These are phyloP conservation scores for Parapristionchus giblindavisi DNA, from an alignment of 2,888 invertebrate species.

Conservation along the genomic window DNA sequence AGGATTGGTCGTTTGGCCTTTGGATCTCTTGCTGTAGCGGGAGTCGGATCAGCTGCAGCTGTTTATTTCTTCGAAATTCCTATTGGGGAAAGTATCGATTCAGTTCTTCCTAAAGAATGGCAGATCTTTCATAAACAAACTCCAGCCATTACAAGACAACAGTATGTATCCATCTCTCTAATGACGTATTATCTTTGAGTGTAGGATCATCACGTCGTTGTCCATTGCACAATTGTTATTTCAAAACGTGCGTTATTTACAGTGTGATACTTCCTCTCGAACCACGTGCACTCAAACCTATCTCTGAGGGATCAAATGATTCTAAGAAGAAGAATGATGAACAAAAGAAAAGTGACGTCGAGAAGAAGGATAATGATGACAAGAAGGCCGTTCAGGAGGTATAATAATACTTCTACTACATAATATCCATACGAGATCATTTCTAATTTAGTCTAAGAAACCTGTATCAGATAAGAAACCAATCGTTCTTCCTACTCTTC, in stretches of 20 bases:
- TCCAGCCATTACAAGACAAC: conserved; percentile 21
- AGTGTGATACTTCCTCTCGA: conserved; percentile 36
- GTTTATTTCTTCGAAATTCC: conserved; percentile 31
- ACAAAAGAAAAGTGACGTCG: not conserved
- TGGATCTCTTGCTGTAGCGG: not conserved
- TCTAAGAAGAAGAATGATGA: conserved; percentile 29
- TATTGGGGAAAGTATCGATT: conserved; percentile 34
- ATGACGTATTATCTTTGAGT: no score
- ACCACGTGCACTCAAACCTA: conserved; percentile 17
- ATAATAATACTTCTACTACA: not conserved
- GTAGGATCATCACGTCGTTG: no score
- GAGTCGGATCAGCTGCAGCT: not conserved
- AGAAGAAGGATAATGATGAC: conserved; percentile 16
- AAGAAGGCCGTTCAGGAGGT: not conserved
- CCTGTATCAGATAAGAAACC: not conserved
- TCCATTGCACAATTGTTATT: not conserved
- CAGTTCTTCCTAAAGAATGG: conserved; percentile 34
- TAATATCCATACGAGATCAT: not conserved
- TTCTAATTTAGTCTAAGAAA: not conserved
- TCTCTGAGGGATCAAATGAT: not conserved
- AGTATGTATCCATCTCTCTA: conserved; percentile 8
- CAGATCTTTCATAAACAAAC: conserved; percentile 24
- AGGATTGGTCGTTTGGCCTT: conserved; percentile 14
- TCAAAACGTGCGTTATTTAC: not conserved
- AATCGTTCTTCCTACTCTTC: conserved; percentile 9